phyloP scores from a whole-genome alignment of 2,888 invertebrate species.

The Neoaliturus tenellus region DNA sequence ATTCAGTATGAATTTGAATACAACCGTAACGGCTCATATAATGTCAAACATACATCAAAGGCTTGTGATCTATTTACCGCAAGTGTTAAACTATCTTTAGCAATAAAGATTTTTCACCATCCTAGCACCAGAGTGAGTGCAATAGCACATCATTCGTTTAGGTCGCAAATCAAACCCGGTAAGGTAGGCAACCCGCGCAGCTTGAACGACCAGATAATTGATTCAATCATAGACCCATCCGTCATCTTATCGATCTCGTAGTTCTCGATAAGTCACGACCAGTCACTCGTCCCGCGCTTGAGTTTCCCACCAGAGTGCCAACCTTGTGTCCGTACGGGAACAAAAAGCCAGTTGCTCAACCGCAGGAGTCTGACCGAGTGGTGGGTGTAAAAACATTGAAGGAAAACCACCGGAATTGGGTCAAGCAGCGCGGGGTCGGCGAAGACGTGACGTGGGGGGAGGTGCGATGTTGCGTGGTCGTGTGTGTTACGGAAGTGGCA shows the following conservation, averaged over 20 bases:
- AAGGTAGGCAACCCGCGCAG: too few relatives aligned
- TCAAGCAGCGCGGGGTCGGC: constrained; percentile 3
- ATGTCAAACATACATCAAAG: too few relatives aligned
- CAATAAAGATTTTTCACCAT: too few relatives aligned
- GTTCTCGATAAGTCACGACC: not conserved
- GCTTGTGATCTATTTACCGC: too few relatives aligned
- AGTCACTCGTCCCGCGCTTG: not conserved
- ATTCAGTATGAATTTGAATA: too few relatives aligned
- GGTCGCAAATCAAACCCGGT: too few relatives aligned
- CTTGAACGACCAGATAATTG: too few relatives aligned
- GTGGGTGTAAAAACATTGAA: constrained; percentile 20
- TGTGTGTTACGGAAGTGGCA: not conserved
- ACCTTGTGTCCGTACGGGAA: not conserved
- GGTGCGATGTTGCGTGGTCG: not conserved
- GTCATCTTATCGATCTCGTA: not conserved
- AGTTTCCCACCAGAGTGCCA: not conserved
- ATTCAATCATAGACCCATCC: not conserved
- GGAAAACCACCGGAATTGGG: constrained; percentile 24
- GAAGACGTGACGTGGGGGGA: not conserved
- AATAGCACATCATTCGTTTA: too few relatives aligned
- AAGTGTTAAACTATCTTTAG: too few relatives aligned
- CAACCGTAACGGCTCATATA: too few relatives aligned
- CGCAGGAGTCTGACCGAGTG: not conserved
- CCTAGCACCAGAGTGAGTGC: too few relatives aligned
- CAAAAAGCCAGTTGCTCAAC: not conserved